A percentile compares a stretch with the other conserved stretches of the same genome.
Evolutionary conservation across 2,113 vertebrate genomes (phyloP).

Genomic region (Eurypyga helias): DNA sequence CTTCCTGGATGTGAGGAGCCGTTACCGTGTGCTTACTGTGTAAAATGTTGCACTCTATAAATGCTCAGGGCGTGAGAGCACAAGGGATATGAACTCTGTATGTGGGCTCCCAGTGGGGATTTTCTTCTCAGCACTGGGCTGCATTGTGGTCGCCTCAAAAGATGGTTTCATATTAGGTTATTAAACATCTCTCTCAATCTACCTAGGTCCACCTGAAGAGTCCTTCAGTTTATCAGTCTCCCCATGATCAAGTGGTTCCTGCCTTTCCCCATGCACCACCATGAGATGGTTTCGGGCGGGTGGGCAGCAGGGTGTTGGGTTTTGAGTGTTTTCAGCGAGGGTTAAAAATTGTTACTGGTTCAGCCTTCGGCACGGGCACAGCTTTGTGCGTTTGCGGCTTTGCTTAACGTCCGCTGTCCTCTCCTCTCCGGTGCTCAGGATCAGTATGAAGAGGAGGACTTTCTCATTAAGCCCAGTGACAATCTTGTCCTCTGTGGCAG

Average conservation of each 20-base stretch:
- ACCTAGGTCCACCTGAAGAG: background rate
- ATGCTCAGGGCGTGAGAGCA: background rate
- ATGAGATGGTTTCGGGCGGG: background rate
- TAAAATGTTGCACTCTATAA: background rate
- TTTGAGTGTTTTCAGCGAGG: background rate
- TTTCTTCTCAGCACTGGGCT: background rate
- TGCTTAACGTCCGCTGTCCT: background rate
- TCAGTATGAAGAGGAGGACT: constrained; percentile 96
- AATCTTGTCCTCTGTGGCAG: constrained; percentile 91
- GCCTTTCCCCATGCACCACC: background rate
- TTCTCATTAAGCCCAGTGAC: constrained; percentile 90
- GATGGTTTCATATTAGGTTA: background rate
- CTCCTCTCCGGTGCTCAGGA: constrained; percentile 77
- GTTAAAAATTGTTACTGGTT: background rate
- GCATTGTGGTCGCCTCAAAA: background rate
- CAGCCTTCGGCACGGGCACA: background rate
- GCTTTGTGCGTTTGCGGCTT: background rate
- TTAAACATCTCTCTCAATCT: background rate
- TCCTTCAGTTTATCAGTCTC: background rate
- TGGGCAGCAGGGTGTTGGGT: background rate
- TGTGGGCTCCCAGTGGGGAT: background rate
- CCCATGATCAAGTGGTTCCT: fast-evolving
- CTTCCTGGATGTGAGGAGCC: background rate
- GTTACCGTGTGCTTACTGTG: background rate
- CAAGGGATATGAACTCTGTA: background rate